Conservation (phyloP, 1,140 invertebrate species). For the Atopsyche davidsoni region DNA sequence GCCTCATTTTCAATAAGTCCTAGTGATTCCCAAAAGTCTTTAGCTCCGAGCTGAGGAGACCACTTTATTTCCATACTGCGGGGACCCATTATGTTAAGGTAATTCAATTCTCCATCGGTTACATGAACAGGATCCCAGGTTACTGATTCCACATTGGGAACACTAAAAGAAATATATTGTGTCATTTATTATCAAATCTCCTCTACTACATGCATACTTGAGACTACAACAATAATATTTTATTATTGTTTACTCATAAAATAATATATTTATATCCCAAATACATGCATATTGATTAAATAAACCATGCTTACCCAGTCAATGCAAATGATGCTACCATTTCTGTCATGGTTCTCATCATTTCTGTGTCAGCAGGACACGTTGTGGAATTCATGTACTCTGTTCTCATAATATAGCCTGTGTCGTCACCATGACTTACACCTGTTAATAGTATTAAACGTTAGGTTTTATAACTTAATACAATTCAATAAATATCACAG, state of each 20-base stretch:
- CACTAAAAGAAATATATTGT: slow-evolving; percentile 34
- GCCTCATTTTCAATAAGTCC: slow-evolving; percentile 51
- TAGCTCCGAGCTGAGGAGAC: slow-evolving; percentile 42
- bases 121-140: slow-evolving; percentile 38
- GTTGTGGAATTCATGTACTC: slow-evolving; percentile 33
- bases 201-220: too few species aligned
- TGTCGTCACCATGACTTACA: slow-evolving; percentile 57
- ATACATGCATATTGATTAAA: too few species aligned
- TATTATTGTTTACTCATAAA: too few species aligned
- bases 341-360: slow-evolving; percentile 48
- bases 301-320: slow-evolving; percentile 51
- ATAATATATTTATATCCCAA: too few species aligned
- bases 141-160: slow-evolving; percentile 32
- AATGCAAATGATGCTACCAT: slow-evolving; percentile 50
- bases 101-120: slow-evolving; percentile 39
- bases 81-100: slow-evolving; percentile 48
- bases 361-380: slow-evolving; percentile 41
- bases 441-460: slow-evolving; percentile 37
- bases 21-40: slow-evolving; percentile 52
- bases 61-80: slow-evolving; percentile 40
- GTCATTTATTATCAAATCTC: too few species aligned
- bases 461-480: neutral
- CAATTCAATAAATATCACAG: too few species aligned
- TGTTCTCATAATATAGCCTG: slow-evolving; percentile 38
- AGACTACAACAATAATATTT: too few species aligned